Evolutionary conservation across 1,140 invertebrate species (phyloP).

Genomic region (Zaprionus ornatus): DNA sequence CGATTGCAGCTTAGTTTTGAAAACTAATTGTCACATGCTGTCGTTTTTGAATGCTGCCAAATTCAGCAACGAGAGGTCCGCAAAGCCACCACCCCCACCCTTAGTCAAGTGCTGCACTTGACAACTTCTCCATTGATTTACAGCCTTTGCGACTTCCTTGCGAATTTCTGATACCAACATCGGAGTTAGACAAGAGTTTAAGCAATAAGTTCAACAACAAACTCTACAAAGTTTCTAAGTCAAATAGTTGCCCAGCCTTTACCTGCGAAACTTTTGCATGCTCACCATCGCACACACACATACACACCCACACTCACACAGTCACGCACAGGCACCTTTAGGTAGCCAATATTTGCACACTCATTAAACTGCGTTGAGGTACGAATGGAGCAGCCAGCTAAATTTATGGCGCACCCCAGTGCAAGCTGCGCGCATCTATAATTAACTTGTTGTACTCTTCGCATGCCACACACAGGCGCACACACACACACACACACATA

Average conservation of each 20-base stretch:
- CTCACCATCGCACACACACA: slow-evolving; percentile 29
- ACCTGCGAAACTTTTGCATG: slow-evolving; percentile 43
- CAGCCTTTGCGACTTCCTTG: slow-evolving; percentile 22
- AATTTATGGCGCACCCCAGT: slow-evolving; percentile 59
- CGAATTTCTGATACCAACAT: slow-evolving; percentile 8
- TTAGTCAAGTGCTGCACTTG: slow-evolving; percentile 9
- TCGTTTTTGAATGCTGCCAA: slow-evolving; percentile 1
- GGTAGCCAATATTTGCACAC: slow-evolving; percentile 62
- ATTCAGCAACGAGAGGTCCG: background rate
- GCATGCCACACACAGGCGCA: slow-evolving; percentile 35
- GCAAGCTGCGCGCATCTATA: slow-evolving; percentile 67
- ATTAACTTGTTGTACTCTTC: slow-evolving; percentile 74
- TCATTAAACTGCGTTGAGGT: slow-evolving; percentile 63
- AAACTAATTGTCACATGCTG: background rate
- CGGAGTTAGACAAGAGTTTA: slow-evolving; percentile 29
- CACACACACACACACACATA: background rate
- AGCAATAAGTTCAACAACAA: slow-evolving; percentile 59
- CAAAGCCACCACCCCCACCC: background rate
- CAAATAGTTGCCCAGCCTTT: slow-evolving; percentile 65
- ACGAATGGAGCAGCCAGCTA: slow-evolving; percentile 53
- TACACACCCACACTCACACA: slow-evolving; percentile 14
- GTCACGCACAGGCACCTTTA: background rate
- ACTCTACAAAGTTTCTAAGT: slow-evolving; percentile 60
- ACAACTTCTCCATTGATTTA: slow-evolving; percentile 29
- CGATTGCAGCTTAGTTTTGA: background rate